A percentile compares a stretch with the other conserved stretches of the same genome.
These are phyloP conservation scores for Escarpia spicata DNA, from an alignment of 2,888 invertebrate species.

Conservation along the genomic window DNA sequence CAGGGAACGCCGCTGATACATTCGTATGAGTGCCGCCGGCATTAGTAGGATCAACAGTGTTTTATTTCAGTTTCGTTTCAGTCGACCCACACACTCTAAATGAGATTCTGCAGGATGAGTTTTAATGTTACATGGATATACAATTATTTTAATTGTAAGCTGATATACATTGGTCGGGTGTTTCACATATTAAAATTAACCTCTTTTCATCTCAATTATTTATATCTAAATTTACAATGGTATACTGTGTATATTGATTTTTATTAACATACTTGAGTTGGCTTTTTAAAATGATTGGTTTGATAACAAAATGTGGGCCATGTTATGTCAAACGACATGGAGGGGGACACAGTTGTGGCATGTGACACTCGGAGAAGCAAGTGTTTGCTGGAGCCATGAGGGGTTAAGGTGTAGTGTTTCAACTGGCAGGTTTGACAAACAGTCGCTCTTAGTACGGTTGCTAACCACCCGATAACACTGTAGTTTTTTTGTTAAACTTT, in stretches of 20 bases:
- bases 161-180: too few species aligned
- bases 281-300: background rate
- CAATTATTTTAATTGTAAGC: too few species aligned
- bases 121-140: background rate
- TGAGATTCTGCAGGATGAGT: background rate
- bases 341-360: background rate
- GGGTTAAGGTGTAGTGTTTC: constrained; percentile 8
- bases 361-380: background rate
- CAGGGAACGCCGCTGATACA: background rate
- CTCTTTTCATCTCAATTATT: too few species aligned
- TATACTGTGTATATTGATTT: too few species aligned
- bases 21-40: background rate
- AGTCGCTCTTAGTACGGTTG: background rate
- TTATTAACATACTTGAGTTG: background rate
- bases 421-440: background rate
- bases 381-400: background rate
- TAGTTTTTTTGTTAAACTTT: background rate
- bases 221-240: too few species aligned
- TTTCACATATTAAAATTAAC: too few species aligned
- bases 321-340: background rate
- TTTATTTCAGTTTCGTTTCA: background rate
- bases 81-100: background rate
- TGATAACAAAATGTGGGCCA: background rate
- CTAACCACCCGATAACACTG: background rate
- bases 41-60: background rate